Base-by-base conservation (phyloP, 2,888 invertebrate genomes). In the Sesia bembeciformis region DNA sequence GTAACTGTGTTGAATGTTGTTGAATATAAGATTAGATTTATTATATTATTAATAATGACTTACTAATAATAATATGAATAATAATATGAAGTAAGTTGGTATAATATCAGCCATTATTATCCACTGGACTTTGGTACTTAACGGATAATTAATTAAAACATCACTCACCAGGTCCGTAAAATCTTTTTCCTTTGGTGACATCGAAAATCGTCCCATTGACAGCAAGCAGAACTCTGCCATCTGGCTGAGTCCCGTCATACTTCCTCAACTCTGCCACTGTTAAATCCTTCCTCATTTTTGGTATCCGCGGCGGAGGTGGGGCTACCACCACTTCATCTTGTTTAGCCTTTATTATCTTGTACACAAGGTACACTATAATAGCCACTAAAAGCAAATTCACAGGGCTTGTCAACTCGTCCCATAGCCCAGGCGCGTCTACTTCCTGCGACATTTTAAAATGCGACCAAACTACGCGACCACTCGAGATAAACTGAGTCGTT, bases 191-290 rank as follows among this genome's bases (percentile, higher is more conserved):
- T 76, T 91, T 93, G 39, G 98, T 98, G 61, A 96, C 97, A 90
- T 99, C 98, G 85, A 97, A 99, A 49, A 98, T 95, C 76, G 93
- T 96, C 55, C 97, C 96, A 80, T 98, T 97, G 52, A 98, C 96
- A 49, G 97, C 98, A 43, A 99, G 92, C 63, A 98, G 90, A 62
- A 98, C 94, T 72, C 98, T 91, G 46, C 97, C 97, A 75, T 98
- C 97, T 49, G 93, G 89, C 70, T 94, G 95, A 56, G 91, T 94
- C 39, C 98, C 98, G 72, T 94, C 93, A 78, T 93, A 98, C 68
- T 94, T 91, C 68, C 92, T 93, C 64, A 99, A 87, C 84, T 99
- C 97, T 66, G 95, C 93, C 49, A 96, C 90, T 40, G 97, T 97
- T 81, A 98, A 94, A 83, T 99, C 98, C 72, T 93, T 93, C 67